Evolutionary conservation across 2,113 vertebrate species (phyloP).

Genomic region (Pardalotus punctatus): DNA sequence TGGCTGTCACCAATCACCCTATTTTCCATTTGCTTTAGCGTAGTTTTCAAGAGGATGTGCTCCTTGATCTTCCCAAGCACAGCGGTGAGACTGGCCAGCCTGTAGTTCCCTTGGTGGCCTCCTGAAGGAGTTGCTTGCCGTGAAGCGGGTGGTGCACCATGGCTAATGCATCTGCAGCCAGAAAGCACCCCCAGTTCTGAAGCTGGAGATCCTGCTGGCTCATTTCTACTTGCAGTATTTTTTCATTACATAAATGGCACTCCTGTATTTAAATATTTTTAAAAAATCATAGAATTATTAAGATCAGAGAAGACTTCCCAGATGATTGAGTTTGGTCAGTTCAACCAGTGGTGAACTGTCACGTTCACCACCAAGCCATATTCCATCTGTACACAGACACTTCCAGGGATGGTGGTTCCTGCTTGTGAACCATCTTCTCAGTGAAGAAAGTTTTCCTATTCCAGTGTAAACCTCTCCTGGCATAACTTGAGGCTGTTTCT

Average conservation of each 20-base stretch:
- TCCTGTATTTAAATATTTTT: neutral
- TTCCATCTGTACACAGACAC: neutral
- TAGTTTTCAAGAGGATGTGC: neutral
- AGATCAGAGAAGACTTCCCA: neutral
- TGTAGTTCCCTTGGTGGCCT: too few species aligned
- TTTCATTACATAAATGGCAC: neutral
- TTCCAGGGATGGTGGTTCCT: neutral
- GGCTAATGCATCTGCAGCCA: rapidly evolving
- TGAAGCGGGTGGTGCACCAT: neutral
- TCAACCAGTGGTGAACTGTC: neutral
- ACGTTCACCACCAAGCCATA: neutral
- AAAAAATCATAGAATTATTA: neutral
- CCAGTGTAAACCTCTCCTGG: neutral
- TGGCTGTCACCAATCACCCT: neutral
- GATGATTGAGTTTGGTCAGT: neutral
- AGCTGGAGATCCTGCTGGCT: neutral
- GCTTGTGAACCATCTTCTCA: neutral
- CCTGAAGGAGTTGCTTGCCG: neutral
- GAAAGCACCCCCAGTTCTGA: neutral
- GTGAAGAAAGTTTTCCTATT: neutral
- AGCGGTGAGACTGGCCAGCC: neutral
- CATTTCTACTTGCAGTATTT: neutral
- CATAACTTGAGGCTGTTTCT: neutral
- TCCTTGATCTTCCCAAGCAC: neutral
- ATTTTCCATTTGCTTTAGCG: neutral